A percentile compares a stretch with the other conserved stretches of the same genome.
Evolutionary conservation across 2,113 vertebrate species (phyloP).

Genomic region (Muntiacus muntjak): DNA sequence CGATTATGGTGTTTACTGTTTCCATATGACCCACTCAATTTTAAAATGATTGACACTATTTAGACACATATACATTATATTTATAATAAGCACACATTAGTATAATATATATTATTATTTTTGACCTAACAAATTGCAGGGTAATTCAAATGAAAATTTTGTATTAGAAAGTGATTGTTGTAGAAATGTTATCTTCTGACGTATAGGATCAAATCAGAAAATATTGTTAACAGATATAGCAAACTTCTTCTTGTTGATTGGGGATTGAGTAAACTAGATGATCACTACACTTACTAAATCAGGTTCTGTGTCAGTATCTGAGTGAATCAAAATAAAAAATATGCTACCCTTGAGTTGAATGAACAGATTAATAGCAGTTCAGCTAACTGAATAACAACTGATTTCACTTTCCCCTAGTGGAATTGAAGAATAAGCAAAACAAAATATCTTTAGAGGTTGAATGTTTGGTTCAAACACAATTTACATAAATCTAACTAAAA

Average conservation of each 20-base stretch:
- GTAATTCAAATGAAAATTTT: background rate
- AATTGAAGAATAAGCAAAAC: background rate
- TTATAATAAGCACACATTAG: background rate
- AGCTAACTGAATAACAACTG: background rate
- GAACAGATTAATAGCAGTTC: background rate
- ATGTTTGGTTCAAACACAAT: background rate
- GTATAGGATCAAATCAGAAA: background rate
- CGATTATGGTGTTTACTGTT: background rate
- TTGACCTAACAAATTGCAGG: background rate
- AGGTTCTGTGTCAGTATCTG: background rate
- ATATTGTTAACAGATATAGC: background rate
- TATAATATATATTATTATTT: background rate
- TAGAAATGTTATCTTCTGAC: background rate
- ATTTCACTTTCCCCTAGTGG: background rate
- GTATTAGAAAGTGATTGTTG: background rate
- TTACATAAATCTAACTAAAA: background rate
- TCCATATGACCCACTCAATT: background rate
- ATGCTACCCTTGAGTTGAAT: background rate
- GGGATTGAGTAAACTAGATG: background rate
- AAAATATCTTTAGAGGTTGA: background rate
- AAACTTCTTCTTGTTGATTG: background rate
- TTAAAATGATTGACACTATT: background rate
- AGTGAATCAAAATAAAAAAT: background rate
- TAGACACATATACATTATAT: background rate
- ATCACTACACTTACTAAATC: background rate